Evolutionary conservation across 64 coral and sea anemone genomes (phyloP), one percentile per base, ranked within the genome.

Genomic region (Anthopleura sola): DNA sequence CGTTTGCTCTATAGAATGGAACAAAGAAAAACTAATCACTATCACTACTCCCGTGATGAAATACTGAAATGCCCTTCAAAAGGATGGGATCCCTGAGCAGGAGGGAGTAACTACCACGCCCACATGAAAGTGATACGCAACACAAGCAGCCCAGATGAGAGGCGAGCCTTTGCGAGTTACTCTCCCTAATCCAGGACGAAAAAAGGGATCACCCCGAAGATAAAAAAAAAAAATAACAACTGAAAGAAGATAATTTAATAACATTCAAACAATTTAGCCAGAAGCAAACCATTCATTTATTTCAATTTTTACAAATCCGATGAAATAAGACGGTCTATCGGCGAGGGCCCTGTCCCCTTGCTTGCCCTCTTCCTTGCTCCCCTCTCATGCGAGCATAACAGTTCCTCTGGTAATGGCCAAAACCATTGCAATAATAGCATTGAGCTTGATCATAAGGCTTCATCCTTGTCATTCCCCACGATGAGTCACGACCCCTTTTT

Each of bases 51-150:
- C 5, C 6, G n/a, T 24, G 7, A 19, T 0, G n/a, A 78, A 78
- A 75, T 9, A 46, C 14, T 3, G 33, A 78, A 78, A 78, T 23
- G 31, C 20, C 18, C 2, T 10, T 39, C 75, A 15, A 37, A 78
- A 38, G 75, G 75, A 78, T 20, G 9, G 75, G 75, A 20, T 78
- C 20, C 75, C 75, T 20, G 20, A 78, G 33, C 36, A 78, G 75
- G 33, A 78, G 75, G 75, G 36, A 78, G 75, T 23, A 20, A 78
- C 75, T 78, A 68, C 62, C 62, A 19, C 62, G 62, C 62, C 62
- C 62, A 68, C 62, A 14, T 29, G 62, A 68, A 29, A 68, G 62
- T 68, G 62, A 19, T 5, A 68, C 62, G 62, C 62, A 68, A 21
- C 62, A 68, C 18, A 6, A 29, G 28, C 62, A 21, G 62, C 62